Evolutionary conservation across 2,888 invertebrate genomes (phyloP), one percentile per base, ranked within the genome.

Genomic region (Drosophila paucipuncta): DNA sequence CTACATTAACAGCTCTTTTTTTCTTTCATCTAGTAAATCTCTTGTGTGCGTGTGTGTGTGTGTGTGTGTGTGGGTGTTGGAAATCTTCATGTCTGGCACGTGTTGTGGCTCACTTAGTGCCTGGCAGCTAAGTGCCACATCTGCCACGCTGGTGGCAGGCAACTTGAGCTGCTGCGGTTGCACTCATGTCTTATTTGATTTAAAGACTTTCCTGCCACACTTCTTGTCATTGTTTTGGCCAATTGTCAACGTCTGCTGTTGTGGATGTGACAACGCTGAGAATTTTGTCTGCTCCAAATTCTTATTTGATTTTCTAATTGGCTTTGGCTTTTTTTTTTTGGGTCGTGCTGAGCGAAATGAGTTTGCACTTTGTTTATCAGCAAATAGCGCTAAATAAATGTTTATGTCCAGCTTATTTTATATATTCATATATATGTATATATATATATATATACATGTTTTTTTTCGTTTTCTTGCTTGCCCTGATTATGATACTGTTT

Each of bases 41-140:
- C 16, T 43, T 13, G 3, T 53, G 7, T 9, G 31, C 30, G 52
- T 37, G 39, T 9, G 9, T 18, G 18, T 18, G 18, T 18, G 39
- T n/a, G n/a, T 5, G n/a, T n/a, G 16, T 43, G 10, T 57, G 67
- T 65, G 50, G 52, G 73, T 73, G 77, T 60, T 72, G 69, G 63
- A 68, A 63, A 73, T 71, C 66, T 64, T 43, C 73, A 68, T 75
- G 81, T 76, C 66, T 83, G 80, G 70, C 83, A 62, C 83, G 65
- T 78, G 82, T 68, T 67, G 67, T 70, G 68, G 75, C 81, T 75
- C 86, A 72, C 83, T 83, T 81, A 71, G 78, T 71, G 82, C 54
- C 70, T 54, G 60, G 18, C 74, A 54, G 82, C 72, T 75, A 82
- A 80, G 80, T 78, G 82, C 53, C 78, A 50, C 49, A 67, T 54